Percentiles rank a stretch among this genome's conserved stretches.
Conservation (phyloP, 2,888 invertebrate genomes). For the Steinernema carpocapsae region DNA sequence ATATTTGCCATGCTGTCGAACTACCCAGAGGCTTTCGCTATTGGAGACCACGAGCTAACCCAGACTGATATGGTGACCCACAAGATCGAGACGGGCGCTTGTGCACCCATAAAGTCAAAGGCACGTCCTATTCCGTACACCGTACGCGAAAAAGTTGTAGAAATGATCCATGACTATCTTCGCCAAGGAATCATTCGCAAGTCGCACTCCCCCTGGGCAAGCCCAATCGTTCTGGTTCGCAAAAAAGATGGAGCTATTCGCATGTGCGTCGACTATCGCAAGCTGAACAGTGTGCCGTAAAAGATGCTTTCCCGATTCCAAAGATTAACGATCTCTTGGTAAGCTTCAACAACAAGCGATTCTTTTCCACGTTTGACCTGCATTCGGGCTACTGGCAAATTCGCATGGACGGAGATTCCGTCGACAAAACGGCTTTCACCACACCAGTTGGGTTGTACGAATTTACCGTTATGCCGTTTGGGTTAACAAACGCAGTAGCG, state of each 20-base stretch:
- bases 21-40: slow-evolving; percentile 36
- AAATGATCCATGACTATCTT: slow-evolving; percentile 36
- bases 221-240: slow-evolving; percentile 68
- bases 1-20: neutral
- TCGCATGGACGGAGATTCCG: too few relatives aligned
- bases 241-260: slow-evolving; percentile 64
- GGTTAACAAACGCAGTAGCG: slow-evolving; percentile 52
- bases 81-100: slow-evolving; percentile 36
- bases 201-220: slow-evolving; percentile 66
- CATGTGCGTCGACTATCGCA: slow-evolving; percentile 60
- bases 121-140: slow-evolving; percentile 39
- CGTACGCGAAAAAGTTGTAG: slow-evolving; percentile 35
- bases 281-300: slow-evolving; percentile 49
- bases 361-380: too few relatives aligned
- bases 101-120: slow-evolving; percentile 33
- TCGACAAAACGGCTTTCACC: too few relatives aligned
- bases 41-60: slow-evolving; percentile 34
- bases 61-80: slow-evolving; percentile 34
- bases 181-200: slow-evolving; percentile 44
- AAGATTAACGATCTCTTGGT: slow-evolving; percentile 45
- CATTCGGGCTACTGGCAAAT: too few relatives aligned
- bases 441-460: too few relatives aligned
- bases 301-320: slow-evolving; percentile 47
- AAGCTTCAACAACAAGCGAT: too few relatives aligned
- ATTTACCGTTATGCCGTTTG: too few relatives aligned